Conservation (phyloP, 1,140 invertebrate genomes). For the Heliconius nattereri region DNA sequence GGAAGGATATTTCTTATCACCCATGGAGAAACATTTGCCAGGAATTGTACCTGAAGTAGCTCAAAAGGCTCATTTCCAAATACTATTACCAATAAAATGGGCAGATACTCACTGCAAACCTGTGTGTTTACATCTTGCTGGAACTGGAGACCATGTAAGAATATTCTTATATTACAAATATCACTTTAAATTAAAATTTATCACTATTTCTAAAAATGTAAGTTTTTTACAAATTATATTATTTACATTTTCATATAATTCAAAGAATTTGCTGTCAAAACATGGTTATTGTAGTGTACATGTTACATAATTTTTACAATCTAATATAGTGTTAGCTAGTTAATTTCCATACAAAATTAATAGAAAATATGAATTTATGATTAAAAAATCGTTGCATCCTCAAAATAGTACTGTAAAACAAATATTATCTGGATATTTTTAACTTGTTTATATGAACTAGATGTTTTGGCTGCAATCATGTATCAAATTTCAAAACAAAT, state of each 20-base stretch:
- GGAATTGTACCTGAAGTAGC: slow-evolving; percentile 93
- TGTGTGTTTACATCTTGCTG: slow-evolving; percentile 96
- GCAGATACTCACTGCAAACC: slow-evolving; percentile 86
- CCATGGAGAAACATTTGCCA: slow-evolving; percentile 90
- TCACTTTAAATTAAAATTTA: not conserved
- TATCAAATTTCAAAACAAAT: slow-evolving; percentile 1
- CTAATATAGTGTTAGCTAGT: not conserved
- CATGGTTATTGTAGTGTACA: not conserved
- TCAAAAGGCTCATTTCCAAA: slow-evolving; percentile 91
- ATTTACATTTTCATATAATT: not conserved
- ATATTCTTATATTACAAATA: not conserved
- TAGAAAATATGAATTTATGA: not conserved
- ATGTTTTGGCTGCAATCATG: not conserved
- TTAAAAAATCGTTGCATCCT: not conserved
- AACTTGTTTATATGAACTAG: slow-evolving; percentile 16
- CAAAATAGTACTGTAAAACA: not conserved
- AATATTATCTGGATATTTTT: slow-evolving; percentile 10
- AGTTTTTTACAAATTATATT: not conserved
- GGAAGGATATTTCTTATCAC: slow-evolving; percentile 94
- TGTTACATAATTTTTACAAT: not conserved
- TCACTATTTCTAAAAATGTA: not conserved
- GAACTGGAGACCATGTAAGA: slow-evolving; percentile 98
- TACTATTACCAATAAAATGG: slow-evolving; percentile 93
- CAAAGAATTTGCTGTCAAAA: not conserved
- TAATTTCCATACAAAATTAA: not conserved